Percentiles rank a stretch among this genome's conserved stretches.
phyloP scores from a whole-genome alignment of 2,113 vertebrate genomes.

The Phalacrocorax aristotelis region DNA sequence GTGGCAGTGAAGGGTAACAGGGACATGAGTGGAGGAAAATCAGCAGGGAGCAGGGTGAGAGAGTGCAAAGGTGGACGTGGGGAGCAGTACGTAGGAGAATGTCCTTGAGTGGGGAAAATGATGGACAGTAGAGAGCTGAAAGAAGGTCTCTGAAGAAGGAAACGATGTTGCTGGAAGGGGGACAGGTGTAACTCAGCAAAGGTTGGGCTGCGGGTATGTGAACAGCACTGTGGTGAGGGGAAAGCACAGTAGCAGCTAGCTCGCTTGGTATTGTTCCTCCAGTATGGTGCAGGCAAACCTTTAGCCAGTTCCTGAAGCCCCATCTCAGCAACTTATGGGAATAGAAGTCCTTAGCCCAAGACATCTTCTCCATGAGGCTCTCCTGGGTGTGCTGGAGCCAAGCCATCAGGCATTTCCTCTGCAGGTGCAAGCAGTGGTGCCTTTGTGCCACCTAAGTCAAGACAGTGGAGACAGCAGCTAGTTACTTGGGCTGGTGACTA shows the following conservation, averaged over 20 bases:
- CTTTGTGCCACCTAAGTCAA: slow-evolving; percentile 80
- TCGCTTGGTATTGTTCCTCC: neutral
- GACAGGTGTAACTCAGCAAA: neutral
- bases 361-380: slow-evolving; percentile 68
- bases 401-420: slow-evolving; percentile 73
- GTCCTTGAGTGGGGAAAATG: neutral
- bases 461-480: neutral
- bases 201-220: neutral
- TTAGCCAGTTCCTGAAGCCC: slow-evolving; percentile 79
- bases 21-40: neutral
- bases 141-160: neutral
- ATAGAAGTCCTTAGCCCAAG: slow-evolving; percentile 75
- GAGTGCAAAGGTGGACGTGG: neutral
- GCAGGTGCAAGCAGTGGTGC: slow-evolving; percentile 73
- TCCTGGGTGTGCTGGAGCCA: slow-evolving; percentile 77
- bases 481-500: neutral
- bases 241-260: neutral
- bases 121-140: neutral
- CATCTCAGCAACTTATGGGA: slow-evolving; percentile 73
- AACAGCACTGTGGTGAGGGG: neutral
- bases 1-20: neutral
- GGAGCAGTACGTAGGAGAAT: neutral
- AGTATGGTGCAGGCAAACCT: slow-evolving; percentile 66
- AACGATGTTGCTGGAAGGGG: neutral
- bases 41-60: neutral